Conservation (phyloP, 2,797 vertebrate species). For the Choloepus didactylus region DNA sequence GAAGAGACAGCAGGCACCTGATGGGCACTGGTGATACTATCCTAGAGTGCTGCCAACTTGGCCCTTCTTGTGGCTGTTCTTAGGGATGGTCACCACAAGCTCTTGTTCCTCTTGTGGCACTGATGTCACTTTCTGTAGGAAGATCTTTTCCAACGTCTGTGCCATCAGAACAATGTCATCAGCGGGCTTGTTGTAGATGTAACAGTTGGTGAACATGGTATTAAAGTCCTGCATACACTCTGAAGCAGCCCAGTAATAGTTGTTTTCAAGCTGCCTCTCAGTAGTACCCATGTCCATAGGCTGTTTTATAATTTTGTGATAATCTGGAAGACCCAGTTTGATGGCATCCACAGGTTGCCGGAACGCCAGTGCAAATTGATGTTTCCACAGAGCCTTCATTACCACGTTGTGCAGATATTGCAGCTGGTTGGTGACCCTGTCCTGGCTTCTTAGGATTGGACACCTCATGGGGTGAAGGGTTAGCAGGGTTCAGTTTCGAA, state of each 20-base stretch:
- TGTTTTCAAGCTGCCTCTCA: constrained; percentile 94
- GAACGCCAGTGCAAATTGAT: constrained; percentile 98
- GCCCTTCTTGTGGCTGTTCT: constrained; percentile 92
- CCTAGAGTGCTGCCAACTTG: constrained; percentile 86
- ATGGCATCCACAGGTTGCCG: constrained; percentile 94
- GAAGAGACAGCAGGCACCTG: constrained; percentile 96
- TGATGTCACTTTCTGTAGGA: constrained; percentile 96
- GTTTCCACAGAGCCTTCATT: constrained; percentile 96
- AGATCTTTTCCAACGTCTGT: constrained; percentile 96
- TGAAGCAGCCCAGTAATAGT: constrained; percentile 93
- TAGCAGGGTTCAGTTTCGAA: constrained; percentile 86
- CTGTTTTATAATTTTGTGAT: constrained; percentile 97
- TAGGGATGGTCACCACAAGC: constrained; percentile 91
- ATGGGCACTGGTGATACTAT: constrained; percentile 92
- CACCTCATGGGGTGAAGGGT: constrained; percentile 89
- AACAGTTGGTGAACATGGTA: constrained; percentile 99
- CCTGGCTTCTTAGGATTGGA: constrained; percentile 93
- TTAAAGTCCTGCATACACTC: constrained; percentile 99
- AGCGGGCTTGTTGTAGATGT: constrained; percentile 98
- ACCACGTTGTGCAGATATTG: constrained; percentile 96
- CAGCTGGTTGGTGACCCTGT: constrained; percentile 94
- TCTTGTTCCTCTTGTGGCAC: constrained; percentile 97
- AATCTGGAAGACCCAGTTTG: constrained; percentile 95
- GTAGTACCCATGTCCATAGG: constrained; percentile 99
- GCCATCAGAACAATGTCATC: constrained; percentile 98